A percentile compares a stretch with the other conserved stretches of the same genome.
Conservation (phyloP, 2,797 vertebrate genomes). For the Siniperca undulata region DNA sequence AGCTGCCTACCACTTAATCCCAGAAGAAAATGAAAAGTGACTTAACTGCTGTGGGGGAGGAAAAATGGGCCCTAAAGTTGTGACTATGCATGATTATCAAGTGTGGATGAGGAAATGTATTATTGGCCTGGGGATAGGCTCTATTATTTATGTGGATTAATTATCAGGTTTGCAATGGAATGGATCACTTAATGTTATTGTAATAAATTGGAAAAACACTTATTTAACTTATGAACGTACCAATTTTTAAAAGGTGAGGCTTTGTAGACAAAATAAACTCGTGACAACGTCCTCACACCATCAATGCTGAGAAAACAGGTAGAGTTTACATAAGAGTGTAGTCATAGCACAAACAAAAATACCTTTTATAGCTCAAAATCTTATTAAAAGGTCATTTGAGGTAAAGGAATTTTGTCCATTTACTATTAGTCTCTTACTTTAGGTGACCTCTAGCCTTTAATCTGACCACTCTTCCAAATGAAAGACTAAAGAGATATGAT, state of each 20-base stretch:
- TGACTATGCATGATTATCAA: slow-evolving; percentile 70
- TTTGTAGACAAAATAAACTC: not conserved
- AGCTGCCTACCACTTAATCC: slow-evolving; percentile 66
- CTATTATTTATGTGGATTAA: slow-evolving; percentile 52
- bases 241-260: not conserved
- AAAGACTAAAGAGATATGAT: slow-evolving; percentile 24
- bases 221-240: slow-evolving; percentile 1
- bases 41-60: slow-evolving; percentile 47
- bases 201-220: slow-evolving; percentile 29
- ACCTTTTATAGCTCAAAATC: slow-evolving; percentile 19
- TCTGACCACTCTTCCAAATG: slow-evolving; percentile 53
- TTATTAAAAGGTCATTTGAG: slow-evolving; percentile 30
- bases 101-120: slow-evolving; percentile 41
- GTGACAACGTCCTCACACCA: not conserved
- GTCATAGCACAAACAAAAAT: not conserved
- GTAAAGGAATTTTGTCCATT: slow-evolving; percentile 10
- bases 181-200: slow-evolving; percentile 27
- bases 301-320: not conserved
- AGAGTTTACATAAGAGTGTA: not conserved
- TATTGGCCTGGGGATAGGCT: slow-evolving; percentile 24
- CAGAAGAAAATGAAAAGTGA: slow-evolving; percentile 67
- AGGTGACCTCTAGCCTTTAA: slow-evolving; percentile 39
- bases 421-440: slow-evolving; percentile 14
- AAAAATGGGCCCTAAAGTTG: slow-evolving; percentile 41
- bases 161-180: slow-evolving; percentile 47